Conservation (phyloP, 2,113 vertebrate species). For the Propithecus coquereli region DNA sequence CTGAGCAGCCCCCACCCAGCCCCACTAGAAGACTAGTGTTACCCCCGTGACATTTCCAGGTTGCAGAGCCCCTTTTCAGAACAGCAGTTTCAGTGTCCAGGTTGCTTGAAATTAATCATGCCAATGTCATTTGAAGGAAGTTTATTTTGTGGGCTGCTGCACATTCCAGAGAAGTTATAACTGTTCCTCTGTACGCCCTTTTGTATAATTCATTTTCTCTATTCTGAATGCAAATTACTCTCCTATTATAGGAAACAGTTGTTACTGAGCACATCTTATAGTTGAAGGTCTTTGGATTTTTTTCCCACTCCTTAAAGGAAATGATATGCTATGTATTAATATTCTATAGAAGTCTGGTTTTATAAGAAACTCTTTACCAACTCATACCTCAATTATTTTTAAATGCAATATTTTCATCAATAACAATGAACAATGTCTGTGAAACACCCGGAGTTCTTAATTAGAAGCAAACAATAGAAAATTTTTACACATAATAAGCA, state of each 20-base stretch:
- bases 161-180: conserved; percentile 46
- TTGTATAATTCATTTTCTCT: conserved; percentile 64
- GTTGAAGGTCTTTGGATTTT: conserved; percentile 30
- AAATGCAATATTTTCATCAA: conserved; percentile 47
- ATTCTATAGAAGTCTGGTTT: conserved; percentile 22
- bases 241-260: conserved; percentile 68
- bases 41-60: background rate
- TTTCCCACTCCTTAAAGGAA: conserved; percentile 44
- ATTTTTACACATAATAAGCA: background rate
- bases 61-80: background rate
- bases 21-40: background rate
- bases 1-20: background rate
- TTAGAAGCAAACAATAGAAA: conserved; percentile 33
- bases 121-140: conserved; percentile 52
- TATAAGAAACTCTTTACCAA: conserved; percentile 46
- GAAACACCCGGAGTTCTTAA: conserved; percentile 17
- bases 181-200: conserved; percentile 27
- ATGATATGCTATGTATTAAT: conserved; percentile 55
- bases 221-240: conserved; percentile 66
- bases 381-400: conserved; percentile 49
- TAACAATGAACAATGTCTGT: conserved; percentile 28
- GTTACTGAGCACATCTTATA: conserved; percentile 46
- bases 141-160: conserved; percentile 53
- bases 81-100: conserved; percentile 31
- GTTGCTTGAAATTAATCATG: conserved; percentile 54